phyloP scores from a whole-genome alignment of 2,797 vertebrate genomes.

The Acrossocheilus wenchowensis region DNA sequence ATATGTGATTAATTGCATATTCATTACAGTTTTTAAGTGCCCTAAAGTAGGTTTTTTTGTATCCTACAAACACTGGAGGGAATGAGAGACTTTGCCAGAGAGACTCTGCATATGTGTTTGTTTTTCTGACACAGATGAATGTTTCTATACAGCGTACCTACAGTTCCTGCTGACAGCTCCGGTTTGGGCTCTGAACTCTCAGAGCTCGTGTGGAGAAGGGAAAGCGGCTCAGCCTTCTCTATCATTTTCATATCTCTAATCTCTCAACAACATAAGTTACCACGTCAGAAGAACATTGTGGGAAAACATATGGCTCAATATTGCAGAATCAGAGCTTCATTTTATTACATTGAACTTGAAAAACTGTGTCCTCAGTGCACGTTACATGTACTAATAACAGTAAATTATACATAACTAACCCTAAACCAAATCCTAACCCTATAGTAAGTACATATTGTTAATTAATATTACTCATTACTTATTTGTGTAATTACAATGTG shows the following conservation, averaged over 20 bases:
- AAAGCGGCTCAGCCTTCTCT: conserved; percentile 21
- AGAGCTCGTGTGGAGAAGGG: background rate
- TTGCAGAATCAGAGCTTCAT: background rate
- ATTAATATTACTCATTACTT: background rate
- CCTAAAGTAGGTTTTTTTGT: background rate
- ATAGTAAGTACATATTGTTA: background rate
- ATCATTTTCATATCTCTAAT: conserved; percentile 29
- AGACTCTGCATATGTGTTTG: conserved; percentile 10
- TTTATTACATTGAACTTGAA: background rate
- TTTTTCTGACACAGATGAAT: conserved; percentile 39
- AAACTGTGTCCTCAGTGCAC: background rate
- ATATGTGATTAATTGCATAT: background rate
- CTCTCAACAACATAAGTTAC: background rate
- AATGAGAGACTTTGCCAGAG: background rate
- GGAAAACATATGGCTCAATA: background rate
- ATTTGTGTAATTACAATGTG: background rate
- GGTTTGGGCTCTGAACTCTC: conserved; percentile 9
- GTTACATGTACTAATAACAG: background rate
- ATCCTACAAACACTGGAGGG: background rate
- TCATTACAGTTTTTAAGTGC: background rate
- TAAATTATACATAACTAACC: background rate
- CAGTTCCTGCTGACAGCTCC: conserved; percentile 17
- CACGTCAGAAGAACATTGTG: background rate
- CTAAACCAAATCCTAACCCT: background rate
- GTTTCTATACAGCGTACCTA: conserved; percentile 25